Base-by-base conservation (phyloP, 23 tunicate genomes). In the Halocynthia roretzi region DNA sequence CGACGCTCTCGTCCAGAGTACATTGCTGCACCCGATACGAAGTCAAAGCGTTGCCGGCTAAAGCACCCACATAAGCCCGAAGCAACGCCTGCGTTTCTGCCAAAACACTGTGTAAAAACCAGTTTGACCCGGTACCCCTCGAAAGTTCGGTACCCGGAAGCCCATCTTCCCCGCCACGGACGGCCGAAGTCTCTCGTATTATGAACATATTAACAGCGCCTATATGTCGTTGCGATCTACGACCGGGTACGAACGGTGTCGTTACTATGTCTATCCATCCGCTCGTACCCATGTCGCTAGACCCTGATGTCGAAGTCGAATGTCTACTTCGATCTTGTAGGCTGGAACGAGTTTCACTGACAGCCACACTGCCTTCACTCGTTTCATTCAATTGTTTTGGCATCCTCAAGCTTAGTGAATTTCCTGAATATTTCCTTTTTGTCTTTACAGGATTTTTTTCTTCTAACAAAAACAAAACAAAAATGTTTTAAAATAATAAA, bases 61-160 rank as follows among this genome's bases (percentile, higher is more conserved):
- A 70, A 70, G 97, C 97, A 76, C 67, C 76, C 61, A 85, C 97
- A 68, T 90, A 90, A 72, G 90, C 85, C 9, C 97, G 90, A 11
- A 85, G 56, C 57, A 84, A 53, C 8, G 97, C 86, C 52, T 90
- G 82, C 0, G 83, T 67, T 51, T 90, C 97, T 68, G 91, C 86
- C 52, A 90, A 72, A 77, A 87, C 71, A 65, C 86, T 88, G 71
- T 81, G 64, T 7, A 83, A 86, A 81, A 90, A 90, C 97, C 97
- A 90, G 69, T 77, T 54, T 48, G 90, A 61, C 6, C 90, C 97
- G 20, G 97, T 81, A 49, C 90, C 85, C 56, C 77, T 71, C 52
- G 76, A 53, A 6, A 84, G 87, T 53, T 90, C 97, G 31, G 90
- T 80, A 5, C 74, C 78, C 11, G 83, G 79, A 6, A 90, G 23